Conservation (phyloP, 2,113 vertebrate genomes). For the Eleginops maclovinus region DNA sequence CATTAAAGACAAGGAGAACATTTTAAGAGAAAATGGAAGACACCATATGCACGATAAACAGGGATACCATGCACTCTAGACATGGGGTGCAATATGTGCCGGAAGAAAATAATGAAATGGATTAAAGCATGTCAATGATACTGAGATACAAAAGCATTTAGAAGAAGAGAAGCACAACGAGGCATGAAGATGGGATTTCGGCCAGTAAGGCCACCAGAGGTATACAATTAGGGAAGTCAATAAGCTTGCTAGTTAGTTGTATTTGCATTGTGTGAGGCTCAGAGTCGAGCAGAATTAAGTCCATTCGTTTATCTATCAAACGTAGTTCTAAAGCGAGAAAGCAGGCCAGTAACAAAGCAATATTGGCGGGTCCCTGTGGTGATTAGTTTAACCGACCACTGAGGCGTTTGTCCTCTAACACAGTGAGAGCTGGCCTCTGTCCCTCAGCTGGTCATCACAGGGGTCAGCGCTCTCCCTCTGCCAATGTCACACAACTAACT, state of each 20-base stretch:
- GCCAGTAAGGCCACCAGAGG: slow-evolving; percentile 42
- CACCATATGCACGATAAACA: slow-evolving; percentile 9
- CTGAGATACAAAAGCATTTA: slow-evolving; percentile 45
- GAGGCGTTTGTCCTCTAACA: slow-evolving; percentile 74
- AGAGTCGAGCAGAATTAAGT: slow-evolving; percentile 21
- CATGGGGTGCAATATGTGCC: slow-evolving; percentile 30
- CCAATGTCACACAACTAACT: slow-evolving; percentile 67
- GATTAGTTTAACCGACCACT: slow-evolving; percentile 79
- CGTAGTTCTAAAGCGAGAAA: slow-evolving; percentile 50
- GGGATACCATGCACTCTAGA: slow-evolving; percentile 19
- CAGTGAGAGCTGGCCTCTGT: slow-evolving; percentile 55
- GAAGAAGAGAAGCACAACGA: slow-evolving; percentile 24
- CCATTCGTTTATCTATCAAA: slow-evolving; percentile 50
- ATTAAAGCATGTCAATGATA: slow-evolving; percentile 40
- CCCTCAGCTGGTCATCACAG: slow-evolving; percentile 63
- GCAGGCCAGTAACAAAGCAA: slow-evolving; percentile 42
- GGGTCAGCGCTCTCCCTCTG: slow-evolving; percentile 68
- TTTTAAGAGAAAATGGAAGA: slow-evolving; percentile 1
- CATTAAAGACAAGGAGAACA: not conserved
- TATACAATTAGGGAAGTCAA: not conserved
- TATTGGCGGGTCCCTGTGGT: slow-evolving; percentile 63
- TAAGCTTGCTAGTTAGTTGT: slow-evolving; percentile 19
- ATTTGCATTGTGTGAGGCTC: slow-evolving; percentile 29
- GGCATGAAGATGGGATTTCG: slow-evolving; percentile 43
- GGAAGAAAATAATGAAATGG: slow-evolving; percentile 42